These are phyloP conservation scores for Myiopsitta monachus DNA, from an alignment of 2,113 vertebrate species.

Conservation along the genomic window DNA sequence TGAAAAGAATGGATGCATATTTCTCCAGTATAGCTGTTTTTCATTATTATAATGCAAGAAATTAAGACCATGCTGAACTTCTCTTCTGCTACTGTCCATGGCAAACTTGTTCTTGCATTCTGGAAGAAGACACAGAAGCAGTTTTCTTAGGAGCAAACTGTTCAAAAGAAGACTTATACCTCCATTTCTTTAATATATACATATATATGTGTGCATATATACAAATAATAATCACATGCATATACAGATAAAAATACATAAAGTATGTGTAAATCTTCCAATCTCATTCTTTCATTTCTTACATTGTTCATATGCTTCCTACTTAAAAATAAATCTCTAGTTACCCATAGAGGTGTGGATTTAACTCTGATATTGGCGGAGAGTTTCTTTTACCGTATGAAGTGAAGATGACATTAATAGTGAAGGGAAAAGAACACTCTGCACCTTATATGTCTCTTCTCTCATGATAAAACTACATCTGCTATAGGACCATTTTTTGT, in stretches of 20 bases:
- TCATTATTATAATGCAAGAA: background rate
- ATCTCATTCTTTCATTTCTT: background rate
- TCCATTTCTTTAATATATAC: background rate
- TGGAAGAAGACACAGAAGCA: background rate
- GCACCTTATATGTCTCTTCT: background rate
- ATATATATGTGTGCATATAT: background rate
- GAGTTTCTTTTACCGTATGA: background rate
- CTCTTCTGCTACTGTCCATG: background rate
- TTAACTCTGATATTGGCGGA: background rate
- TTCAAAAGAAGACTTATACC: background rate
- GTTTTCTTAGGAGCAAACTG: background rate
- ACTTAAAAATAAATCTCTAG: background rate
- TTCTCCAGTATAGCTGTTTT: background rate
- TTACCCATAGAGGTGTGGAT: background rate
- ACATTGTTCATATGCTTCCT: background rate
- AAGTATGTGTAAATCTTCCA: background rate
- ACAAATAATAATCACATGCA: background rate
- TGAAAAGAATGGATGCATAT: background rate
- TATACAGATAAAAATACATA: background rate
- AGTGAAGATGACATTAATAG: background rate
- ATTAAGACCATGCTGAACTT: background rate
- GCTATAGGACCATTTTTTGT: background rate
- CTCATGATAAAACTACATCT: fast-evolving
- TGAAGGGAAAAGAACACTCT: background rate
- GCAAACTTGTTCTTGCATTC: background rate